phyloP scores from a whole-genome alignment of 53 echinoderm and acorn worm genomes.

The Stichopus horrens region DNA sequence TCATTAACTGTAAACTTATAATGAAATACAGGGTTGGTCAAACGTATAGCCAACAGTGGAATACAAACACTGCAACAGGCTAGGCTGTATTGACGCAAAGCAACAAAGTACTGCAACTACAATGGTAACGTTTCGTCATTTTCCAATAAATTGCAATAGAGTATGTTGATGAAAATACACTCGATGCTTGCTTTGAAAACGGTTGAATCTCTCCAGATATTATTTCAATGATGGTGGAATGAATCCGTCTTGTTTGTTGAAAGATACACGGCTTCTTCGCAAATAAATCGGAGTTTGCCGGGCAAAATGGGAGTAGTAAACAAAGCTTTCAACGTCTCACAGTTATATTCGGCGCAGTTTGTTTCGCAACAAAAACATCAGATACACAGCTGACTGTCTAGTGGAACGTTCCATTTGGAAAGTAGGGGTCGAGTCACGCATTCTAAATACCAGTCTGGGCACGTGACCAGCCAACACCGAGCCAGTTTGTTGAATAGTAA shows the following conservation, averaged over 20 bases:
- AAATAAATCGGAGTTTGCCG: conserved; percentile 25
- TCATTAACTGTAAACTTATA: no score
- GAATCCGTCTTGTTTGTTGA: not conserved
- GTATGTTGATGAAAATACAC: conserved; percentile 15
- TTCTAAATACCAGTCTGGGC: no score
- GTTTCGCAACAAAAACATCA: conserved; percentile 47
- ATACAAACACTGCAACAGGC: no score
- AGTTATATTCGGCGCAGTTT: conserved; percentile 50
- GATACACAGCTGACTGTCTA: not conserved
- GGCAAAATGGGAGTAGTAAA: conserved; percentile 29
- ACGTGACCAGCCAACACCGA: no score
- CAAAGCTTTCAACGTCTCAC: conserved; percentile 32
- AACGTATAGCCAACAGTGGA: no score
- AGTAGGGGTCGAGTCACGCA: not conserved
- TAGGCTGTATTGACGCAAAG: not conserved
- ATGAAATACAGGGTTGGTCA: no score
- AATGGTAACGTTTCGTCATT: conserved; percentile 25
- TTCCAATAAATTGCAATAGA: conserved; percentile 11
- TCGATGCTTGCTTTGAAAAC: not conserved
- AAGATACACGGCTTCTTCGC: not conserved
- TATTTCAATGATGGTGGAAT: not conserved
- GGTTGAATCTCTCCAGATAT: not conserved
- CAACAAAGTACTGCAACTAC: not conserved
- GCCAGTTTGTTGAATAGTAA: no score
- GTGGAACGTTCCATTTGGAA: not conserved